A percentile compares a stretch with the other conserved stretches of the same genome.
Evolutionary conservation across 2,113 vertebrate species (phyloP).

Genomic region (Arvicanthis niloticus): DNA sequence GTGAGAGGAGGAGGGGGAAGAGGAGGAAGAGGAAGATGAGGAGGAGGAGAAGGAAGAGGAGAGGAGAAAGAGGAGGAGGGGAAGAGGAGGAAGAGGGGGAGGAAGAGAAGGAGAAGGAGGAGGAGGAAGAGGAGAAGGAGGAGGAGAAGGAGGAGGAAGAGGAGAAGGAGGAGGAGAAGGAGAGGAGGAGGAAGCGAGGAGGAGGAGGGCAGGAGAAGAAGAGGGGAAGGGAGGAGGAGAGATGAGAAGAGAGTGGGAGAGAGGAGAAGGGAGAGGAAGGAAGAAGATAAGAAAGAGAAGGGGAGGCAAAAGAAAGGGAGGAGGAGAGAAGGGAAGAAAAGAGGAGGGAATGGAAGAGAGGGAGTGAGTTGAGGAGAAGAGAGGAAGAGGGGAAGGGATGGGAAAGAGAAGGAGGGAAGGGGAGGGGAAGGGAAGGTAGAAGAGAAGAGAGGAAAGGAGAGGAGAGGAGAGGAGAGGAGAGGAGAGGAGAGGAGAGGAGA

Average conservation of each 20-base stretch:
- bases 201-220: too few species aligned
- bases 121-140: not conserved
- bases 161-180: accelerated
- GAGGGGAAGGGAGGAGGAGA: not conserved
- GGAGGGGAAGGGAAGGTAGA: not conserved
- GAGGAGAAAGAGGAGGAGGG: not conserved
- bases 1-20: not conserved
- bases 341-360: not conserved
- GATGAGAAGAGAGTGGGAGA: not conserved
- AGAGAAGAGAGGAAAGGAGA: accelerated
- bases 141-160: accelerated
- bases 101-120: not conserved
- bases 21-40: not conserved
- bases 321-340: not conserved
- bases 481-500: not conserved
- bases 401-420: not conserved
- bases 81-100: not conserved
- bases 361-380: too few species aligned
- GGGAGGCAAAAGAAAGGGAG: not conserved
- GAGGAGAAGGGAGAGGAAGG: not conserved
- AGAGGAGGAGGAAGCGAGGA: not conserved
- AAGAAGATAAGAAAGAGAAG: not conserved
- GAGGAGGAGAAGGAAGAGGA: accelerated
- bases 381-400: not conserved
- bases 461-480: not conserved